These are phyloP conservation scores for Drosophila anomalipes DNA, from an alignment of 2,888 invertebrate genomes.

Conservation along the genomic window DNA sequence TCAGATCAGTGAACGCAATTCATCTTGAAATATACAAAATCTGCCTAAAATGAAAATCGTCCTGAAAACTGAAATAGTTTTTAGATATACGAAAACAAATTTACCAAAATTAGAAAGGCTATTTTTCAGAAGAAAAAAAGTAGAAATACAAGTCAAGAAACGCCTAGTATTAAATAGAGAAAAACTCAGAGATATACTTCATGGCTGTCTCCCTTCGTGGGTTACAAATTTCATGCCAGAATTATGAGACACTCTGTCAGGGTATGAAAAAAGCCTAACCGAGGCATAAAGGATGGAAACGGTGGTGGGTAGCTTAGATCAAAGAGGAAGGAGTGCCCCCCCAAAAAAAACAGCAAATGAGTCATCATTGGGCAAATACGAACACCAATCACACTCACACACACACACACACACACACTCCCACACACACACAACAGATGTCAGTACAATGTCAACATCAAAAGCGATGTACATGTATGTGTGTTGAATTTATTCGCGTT, in stretches of 20 bases:
- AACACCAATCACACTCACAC: conserved; percentile 36
- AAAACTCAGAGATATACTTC: background rate
- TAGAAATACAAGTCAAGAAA: background rate
- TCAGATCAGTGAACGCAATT: background rate
- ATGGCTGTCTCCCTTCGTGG: background rate
- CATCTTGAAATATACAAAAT: background rate
- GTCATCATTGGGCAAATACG: conserved; percentile 54
- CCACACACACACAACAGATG: conserved; percentile 7
- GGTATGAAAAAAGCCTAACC: background rate
- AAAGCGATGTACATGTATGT: conserved; percentile 18
- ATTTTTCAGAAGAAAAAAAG: no score
- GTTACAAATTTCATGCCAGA: background rate
- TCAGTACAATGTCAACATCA: conserved; percentile 48
- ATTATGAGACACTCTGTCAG: background rate
- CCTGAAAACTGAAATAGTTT: no score
- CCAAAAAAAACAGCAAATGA: conserved; percentile 67
- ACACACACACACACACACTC: background rate
- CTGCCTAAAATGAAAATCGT: background rate
- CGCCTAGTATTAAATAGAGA: background rate
- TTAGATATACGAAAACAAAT: background rate
- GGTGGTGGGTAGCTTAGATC: background rate
- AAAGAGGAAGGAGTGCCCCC: conserved; percentile 10
- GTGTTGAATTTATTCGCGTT: conserved; percentile 51
- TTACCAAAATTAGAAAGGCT: background rate
- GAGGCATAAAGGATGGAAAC: background rate